Percentiles rank a stretch among this genome's conserved stretches.
phyloP scores from a whole-genome alignment of 2,888 invertebrate species.

The Theristus sp. region DNA sequence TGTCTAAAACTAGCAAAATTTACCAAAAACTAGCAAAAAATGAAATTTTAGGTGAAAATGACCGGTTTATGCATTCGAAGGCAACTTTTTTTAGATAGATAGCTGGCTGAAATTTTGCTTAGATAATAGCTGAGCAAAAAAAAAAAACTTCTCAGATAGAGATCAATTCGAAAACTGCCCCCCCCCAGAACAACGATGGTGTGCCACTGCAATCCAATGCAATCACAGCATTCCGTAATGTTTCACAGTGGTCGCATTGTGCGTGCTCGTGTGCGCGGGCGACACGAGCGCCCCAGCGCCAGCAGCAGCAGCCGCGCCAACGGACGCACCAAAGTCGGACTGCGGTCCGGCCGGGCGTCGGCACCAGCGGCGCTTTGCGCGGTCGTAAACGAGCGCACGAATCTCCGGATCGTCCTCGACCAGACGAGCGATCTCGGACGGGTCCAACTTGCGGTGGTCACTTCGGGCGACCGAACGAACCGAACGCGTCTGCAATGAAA shows the following conservation, averaged over 20 bases:
- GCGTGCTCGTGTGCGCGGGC: neutral
- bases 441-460: conserved; percentile 34
- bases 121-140: too few relatives aligned
- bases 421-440: conserved; percentile 33
- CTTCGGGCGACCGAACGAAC: conserved; percentile 30
- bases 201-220: too few relatives aligned
- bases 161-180: too few relatives aligned
- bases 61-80: too few relatives aligned
- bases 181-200: too few relatives aligned
- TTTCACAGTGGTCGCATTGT: neutral
- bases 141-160: too few relatives aligned
- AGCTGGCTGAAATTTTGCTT: too few relatives aligned
- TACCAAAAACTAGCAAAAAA: too few relatives aligned
- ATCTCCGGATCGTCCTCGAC: conserved; percentile 32
- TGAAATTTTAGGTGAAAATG: too few relatives aligned
- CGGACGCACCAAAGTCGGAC: neutral
- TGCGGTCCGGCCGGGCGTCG: neutral
- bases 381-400: conserved; percentile 24
- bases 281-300: too few relatives aligned
- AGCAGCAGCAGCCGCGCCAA: neutral
- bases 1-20: too few relatives aligned
- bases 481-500: conserved; percentile 28
- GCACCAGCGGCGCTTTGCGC: neutral
- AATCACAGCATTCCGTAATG: neutral
- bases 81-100: too few relatives aligned